Base-by-base conservation (phyloP, 92 coral and sea anemone species). In the Epizoanthus stellaris region DNA sequence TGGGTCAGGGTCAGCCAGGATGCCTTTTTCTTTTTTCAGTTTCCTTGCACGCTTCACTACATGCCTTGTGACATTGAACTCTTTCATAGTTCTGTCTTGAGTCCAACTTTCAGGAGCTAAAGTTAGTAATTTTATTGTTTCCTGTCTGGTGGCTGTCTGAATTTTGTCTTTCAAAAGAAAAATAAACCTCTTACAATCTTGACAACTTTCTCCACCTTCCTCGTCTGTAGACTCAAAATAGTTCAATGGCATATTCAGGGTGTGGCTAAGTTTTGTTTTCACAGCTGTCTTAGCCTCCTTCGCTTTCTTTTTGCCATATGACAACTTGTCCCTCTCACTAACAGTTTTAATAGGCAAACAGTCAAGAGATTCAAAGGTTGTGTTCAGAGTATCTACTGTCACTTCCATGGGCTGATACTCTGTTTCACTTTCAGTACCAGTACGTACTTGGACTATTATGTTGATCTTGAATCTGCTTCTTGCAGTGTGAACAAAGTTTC, bases 341-440 rank as follows among this genome's bases (percentile, higher is more conserved):
- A 68, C 73, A 34, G 73, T 34, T 68, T 68, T 68, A 6, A 68
- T 1, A 34, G 53, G 53, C 39, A 6, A 68, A 67, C 73, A 68
- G 73, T 68, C 73, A 17, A 68, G 19, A 38, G 73, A 68, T 34
- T 34, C 15, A 68, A 7, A 38, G 42, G 6, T 5, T 68, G 13
- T 68, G 73, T 68, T 68, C 43, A 68, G 73, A 12, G 73, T 34
- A n/a, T 68, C 73, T 14, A 68, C 47, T 68, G 73, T 34, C 34
- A 68, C 73, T 68, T 68, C 73, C 73, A 38, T 68, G 73, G 73
- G 73, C 34, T 68, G 73, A 49, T 68, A 68, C n/a, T 36, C 52
- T 6, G 16, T n/a, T 9, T 68, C 73, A 23, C 47, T 34, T 14
- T 68, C 73, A 6, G 45, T 68, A 68, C 52, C 39, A 34, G 34